phyloP scores from a whole-genome alignment of 1,140 invertebrate genomes.

The Vanessa atalanta region DNA sequence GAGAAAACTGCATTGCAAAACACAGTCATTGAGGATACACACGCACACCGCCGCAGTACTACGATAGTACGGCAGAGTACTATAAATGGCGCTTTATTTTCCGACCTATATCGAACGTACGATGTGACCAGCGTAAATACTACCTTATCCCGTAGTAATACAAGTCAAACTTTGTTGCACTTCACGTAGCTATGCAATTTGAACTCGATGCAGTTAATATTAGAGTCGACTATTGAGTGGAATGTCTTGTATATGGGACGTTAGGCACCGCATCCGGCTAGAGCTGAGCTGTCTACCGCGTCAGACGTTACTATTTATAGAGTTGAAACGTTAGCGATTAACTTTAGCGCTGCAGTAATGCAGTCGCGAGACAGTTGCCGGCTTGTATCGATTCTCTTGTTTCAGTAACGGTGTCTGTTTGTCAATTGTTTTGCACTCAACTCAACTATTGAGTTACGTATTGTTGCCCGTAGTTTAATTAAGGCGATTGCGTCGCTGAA shows the following conservation, averaged over 20 bases:
- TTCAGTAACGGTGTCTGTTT: slow-evolving; percentile 10
- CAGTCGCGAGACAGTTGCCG: slow-evolving; percentile 24
- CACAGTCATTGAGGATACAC: slow-evolving; percentile 43
- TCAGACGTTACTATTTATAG: slow-evolving; percentile 73
- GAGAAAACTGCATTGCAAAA: slow-evolving; percentile 45
- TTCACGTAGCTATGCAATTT: slow-evolving; percentile 22
- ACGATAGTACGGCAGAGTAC: slow-evolving; percentile 74
- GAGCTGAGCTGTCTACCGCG: slow-evolving; percentile 61
- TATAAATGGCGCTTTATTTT: slow-evolving; percentile 75
- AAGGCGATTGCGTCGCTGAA: not conserved
- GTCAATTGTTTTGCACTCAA: slow-evolving; percentile 19
- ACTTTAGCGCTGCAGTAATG: slow-evolving; percentile 36
- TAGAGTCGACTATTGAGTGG: slow-evolving; percentile 41
- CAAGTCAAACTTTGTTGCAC: slow-evolving; percentile 30
- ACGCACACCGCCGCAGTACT: slow-evolving; percentile 58
- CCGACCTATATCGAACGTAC: slow-evolving; percentile 64
- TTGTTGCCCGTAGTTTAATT: slow-evolving; percentile 17
- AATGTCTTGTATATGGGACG: slow-evolving; percentile 23
- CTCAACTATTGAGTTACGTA: slow-evolving; percentile 12
- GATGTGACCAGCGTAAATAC: slow-evolving; percentile 32
- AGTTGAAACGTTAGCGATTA: slow-evolving; percentile 53
- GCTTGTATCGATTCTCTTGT: slow-evolving; percentile 38
- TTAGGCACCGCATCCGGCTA: slow-evolving; percentile 41
- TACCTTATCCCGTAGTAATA: slow-evolving; percentile 41
- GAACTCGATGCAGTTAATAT: slow-evolving; percentile 26